Evolutionary conservation across 2,888 invertebrate species (phyloP), one percentile per base, ranked within the genome.

Genomic region (Nymphalis polychloros): DNA sequence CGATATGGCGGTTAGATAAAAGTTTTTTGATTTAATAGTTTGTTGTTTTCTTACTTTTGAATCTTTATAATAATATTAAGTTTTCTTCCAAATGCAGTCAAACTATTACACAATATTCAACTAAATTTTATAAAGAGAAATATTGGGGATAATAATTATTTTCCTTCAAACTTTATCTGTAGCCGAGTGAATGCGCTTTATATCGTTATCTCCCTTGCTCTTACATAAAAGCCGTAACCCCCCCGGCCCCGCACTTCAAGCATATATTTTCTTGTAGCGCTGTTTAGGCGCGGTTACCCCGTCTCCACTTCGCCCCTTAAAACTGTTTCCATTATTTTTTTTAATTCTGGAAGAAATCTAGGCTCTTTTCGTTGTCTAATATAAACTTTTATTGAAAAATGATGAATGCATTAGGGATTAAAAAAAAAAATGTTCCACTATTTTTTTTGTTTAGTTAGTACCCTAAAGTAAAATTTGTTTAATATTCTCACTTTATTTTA

Each of bases 161-260:
- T 86, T 84, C 89, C 88, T 90, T 88, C 82, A 85, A 78, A 83
- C 77, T 85, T 88, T 86, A 86, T 88, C 84, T 79, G 81, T 76
- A 80, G 72, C 27, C 16, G 78, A 82, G 75, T 41, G 78, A 73
- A 79, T 79, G 19, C 70, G 75, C 8, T 19, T 27, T 73, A 70
- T 76, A 53, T 62, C 52, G 67, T 62, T 13, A 68, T 83, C 83
- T 76, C 79, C 67, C 70, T 88, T 81, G 55, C 77, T 60, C 84
- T 52, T 72, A 68, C 59, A 53, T 70, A 65, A 64, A 69, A 67
- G 64, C 72, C 70, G 70, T 75, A 74, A 68, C 73, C 81, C 80
- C 41, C 76, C 70, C 75, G 71, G 80, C 79, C 81, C 73, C 81
- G 73, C 77, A 68, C 75, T 77, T 76, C 80, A 76, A 81, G 84